Base-by-base conservation (phyloP, 1,140 invertebrate species). In the Lysiphlebus fabarum region DNA sequence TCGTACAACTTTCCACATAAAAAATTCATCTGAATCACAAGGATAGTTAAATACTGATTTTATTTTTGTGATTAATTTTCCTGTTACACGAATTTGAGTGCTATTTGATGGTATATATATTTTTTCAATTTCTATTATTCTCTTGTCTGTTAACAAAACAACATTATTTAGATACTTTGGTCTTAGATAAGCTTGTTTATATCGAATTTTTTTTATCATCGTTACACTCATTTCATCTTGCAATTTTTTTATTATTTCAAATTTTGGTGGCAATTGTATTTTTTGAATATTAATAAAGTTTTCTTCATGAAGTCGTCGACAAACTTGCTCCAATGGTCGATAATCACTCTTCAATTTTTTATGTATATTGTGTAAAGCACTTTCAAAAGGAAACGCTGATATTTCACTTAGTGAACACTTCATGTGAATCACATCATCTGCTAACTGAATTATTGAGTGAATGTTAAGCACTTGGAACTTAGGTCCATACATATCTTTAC, bases 381-480 rank as follows among this genome's bases (percentile, higher is more conserved):
- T 56, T 36, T 56, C 26, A 45, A 37, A 56, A n/a, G 43, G 42
- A n/a, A 47, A 47, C 6, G 54, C 54, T 11, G 54, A 6, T 44
- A 44, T 4, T 44, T 44, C 42, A 44, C 42, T 44, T 4, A 44
- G 5, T n/a, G 42, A 44, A 11, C 42, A 44, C 10, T 44, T n/a
- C n/a, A 44, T 44, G 10, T 44, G 11, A 10, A 44, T n/a, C 42
- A 12, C 42, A 44, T 44, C 42, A 44, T 44, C 42, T 44, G 42
- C 42, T 12, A 44, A 44, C 11, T 44, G 42, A 11, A 44, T 44
- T 4, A 44, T 5, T n/a, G 10, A 10, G 11, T 44, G 42, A n/a
- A 44, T 12, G 14, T 44, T 44, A 5, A 44, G 14, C 11, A 44
- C 42, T 11, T 44, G 42, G 14, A 44, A 44, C 10, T 44, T 44